Conservation (phyloP, 2,888 invertebrate genomes). For the Emmelina monodactyla region DNA sequence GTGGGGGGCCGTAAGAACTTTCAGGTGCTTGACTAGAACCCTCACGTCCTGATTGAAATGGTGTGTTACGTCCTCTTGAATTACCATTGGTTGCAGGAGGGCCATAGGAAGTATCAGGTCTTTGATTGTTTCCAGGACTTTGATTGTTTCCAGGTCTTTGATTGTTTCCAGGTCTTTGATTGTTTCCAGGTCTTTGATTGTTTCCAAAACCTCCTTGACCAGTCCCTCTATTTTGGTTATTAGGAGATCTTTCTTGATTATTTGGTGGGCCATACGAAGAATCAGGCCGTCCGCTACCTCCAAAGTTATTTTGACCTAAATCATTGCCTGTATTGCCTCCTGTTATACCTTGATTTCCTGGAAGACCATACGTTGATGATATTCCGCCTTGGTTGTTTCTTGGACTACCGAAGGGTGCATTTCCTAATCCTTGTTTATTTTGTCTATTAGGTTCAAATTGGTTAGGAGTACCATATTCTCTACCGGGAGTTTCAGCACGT, state of each 20-base stretch:
- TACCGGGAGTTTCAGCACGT: constrained; percentile 15
- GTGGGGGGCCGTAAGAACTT: constrained; percentile 44
- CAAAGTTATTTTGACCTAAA: constrained; percentile 19
- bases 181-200: neutral
- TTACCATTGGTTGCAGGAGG: constrained; percentile 19
- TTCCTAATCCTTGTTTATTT: constrained; percentile 16
- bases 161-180: neutral
- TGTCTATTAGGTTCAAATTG: constrained; percentile 14
- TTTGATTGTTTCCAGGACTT: neutral
- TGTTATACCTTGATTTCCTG: constrained; percentile 19
- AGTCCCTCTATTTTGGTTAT: too few relatives aligned
- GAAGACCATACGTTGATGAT: too few relatives aligned
- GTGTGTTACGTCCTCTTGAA: neutral
- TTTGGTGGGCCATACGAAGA: neutral
- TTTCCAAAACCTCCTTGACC: constrained; percentile 19
- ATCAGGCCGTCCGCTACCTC: neutral
- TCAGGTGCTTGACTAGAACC: constrained; percentile 33
- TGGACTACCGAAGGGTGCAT: constrained; percentile 20
- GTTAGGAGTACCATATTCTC: constrained; percentile 27
- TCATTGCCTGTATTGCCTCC: constrained; percentile 17
- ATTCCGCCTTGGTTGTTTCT: too few relatives aligned
- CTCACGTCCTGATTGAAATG: constrained; percentile 19
- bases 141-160: neutral
- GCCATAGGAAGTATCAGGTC: constrained; percentile 16
- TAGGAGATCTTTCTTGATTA: too few relatives aligned